Conservation (phyloP, 2,888 invertebrate species). For the Heliconius ismenius region DNA sequence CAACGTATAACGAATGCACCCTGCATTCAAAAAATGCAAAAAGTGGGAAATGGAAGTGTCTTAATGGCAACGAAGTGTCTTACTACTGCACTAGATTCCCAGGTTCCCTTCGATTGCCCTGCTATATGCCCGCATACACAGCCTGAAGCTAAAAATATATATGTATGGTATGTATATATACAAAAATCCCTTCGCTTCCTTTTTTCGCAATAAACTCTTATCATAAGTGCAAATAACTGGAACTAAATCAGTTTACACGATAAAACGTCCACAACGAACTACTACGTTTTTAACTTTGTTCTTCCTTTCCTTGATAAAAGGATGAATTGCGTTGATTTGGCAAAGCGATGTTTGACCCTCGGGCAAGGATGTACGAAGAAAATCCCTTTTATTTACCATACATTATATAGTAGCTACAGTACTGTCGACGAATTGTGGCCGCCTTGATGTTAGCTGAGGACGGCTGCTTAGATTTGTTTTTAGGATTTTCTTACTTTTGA, state of each 20-base stretch:
- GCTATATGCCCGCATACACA: too few relatives aligned
- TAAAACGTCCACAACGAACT: neutral
- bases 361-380: conserved; percentile 31
- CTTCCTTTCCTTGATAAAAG: conserved; percentile 27
- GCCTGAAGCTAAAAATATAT: too few relatives aligned
- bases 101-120: too few relatives aligned
- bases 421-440: neutral
- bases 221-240: conserved; percentile 13
- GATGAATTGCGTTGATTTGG: conserved; percentile 31
- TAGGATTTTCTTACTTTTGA: neutral
- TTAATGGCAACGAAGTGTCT: too few relatives aligned
- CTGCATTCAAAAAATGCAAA: too few relatives aligned
- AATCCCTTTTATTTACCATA: conserved; percentile 26
- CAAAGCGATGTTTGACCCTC: conserved; percentile 37
- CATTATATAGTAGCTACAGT: conserved; percentile 9
- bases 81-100: too few relatives aligned
- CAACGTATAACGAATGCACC: too few relatives aligned
- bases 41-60: too few relatives aligned
- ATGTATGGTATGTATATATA: too few relatives aligned
- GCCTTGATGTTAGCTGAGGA: neutral
- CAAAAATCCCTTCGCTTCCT: neutral
- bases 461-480: too few relatives aligned
- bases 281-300: conserved; percentile 11
- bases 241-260: conserved; percentile 8
- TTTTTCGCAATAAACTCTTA: conserved; percentile 5